Percentiles rank a stretch among this genome's conserved stretches.
Evolutionary conservation across 1,140 invertebrate genomes (phyloP).

Genomic region (Hyposmocoma kahamanoa): DNA sequence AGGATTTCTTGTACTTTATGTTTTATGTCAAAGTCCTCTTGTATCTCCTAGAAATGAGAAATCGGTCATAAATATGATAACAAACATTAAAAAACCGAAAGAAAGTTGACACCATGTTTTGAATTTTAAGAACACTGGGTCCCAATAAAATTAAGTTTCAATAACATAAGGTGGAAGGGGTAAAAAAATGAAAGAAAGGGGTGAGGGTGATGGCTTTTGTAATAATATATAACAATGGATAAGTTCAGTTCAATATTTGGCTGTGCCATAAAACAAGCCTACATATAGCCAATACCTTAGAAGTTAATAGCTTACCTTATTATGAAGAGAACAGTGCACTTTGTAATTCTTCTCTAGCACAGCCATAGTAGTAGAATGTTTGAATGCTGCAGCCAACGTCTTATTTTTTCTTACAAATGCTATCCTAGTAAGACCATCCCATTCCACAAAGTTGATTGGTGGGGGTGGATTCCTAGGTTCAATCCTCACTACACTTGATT

Average conservation of each 20-base stretch:
- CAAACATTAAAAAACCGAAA: too few relatives aligned
- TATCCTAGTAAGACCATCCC: slow-evolving; percentile 97
- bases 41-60: slow-evolving; percentile 79
- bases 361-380: slow-evolving; percentile 87
- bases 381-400: slow-evolving; percentile 89
- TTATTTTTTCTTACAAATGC: slow-evolving; percentile 97
- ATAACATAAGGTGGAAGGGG: too few relatives aligned
- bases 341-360: slow-evolving; percentile 95
- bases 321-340: slow-evolving; percentile 89
- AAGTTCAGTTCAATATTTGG: too few relatives aligned
- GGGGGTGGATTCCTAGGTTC: slow-evolving; percentile 98
- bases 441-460: slow-evolving; percentile 96
- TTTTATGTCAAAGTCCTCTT: slow-evolving; percentile 91
- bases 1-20: slow-evolving; percentile 87
- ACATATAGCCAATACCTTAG: too few relatives aligned
- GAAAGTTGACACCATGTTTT: too few relatives aligned
- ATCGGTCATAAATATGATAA: too few relatives aligned
- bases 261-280: too few relatives aligned
- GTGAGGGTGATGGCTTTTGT: too few relatives aligned
- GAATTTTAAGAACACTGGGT: too few relatives aligned
- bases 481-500: slow-evolving; percentile 98
- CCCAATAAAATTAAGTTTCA: too few relatives aligned
- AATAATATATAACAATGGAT: too few relatives aligned
- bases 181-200: too few relatives aligned
- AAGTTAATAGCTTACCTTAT: slow-evolving; percentile 86